Conservation (phyloP, 2,113 vertebrate species). For the Tylochromis polylepis region DNA sequence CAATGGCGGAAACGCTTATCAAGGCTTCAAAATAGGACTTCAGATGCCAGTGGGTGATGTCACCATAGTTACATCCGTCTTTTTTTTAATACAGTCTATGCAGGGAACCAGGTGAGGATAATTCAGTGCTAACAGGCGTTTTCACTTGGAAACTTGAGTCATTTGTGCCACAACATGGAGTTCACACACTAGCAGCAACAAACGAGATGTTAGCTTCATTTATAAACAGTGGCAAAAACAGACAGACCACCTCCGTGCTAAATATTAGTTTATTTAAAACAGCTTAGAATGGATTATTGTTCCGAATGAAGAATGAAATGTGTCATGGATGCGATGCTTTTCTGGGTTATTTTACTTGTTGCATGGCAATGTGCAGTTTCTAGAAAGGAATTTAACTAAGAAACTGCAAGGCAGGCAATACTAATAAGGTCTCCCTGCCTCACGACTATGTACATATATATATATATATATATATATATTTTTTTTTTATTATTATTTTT, state of each 20-base stretch:
- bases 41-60: background rate
- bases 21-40: background rate
- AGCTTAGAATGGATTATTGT: background rate
- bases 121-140: background rate
- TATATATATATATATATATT: too few relatives aligned
- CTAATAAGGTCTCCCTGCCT: background rate
- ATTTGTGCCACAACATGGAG: background rate
- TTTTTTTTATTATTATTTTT: too few relatives aligned
- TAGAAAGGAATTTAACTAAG: background rate
- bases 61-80: background rate
- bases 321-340: background rate
- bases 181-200: background rate
- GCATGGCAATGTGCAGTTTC: background rate
- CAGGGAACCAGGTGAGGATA: background rate
- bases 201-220: background rate
- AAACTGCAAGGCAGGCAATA: background rate
- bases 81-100: background rate
- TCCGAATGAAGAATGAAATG: background rate
- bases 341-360: background rate
- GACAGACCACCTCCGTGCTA: background rate
- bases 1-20: background rate
- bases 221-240: background rate
- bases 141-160: background rate
- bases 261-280: background rate
- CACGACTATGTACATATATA: background rate